A percentile compares a stretch with the other conserved stretches of the same genome.
Evolutionary conservation across 2,113 vertebrate genomes (phyloP).

Genomic region (Aegotheles bennettii): DNA sequence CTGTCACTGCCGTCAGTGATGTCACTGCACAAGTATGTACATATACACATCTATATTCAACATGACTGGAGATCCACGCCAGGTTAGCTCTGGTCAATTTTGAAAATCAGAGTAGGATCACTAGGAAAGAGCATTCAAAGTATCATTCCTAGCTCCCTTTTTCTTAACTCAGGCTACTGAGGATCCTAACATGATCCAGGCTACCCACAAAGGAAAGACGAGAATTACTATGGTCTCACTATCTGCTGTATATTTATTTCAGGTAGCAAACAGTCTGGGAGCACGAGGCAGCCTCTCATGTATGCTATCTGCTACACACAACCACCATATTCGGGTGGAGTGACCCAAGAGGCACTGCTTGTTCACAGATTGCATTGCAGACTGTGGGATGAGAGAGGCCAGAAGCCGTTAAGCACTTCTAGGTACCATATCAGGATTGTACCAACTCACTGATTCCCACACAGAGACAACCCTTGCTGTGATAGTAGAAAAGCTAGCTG

Average conservation of each 20-base stretch:
- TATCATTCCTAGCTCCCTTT: not conserved
- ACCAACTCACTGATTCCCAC: not conserved
- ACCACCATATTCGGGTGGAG: not conserved
- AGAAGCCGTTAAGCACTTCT: not conserved
- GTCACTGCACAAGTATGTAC: not conserved
- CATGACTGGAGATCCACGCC: not conserved
- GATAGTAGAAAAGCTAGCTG: not conserved
- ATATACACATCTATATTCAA: not conserved
- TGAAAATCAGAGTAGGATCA: not conserved
- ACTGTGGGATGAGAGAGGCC: not conserved
- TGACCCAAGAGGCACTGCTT: not conserved
- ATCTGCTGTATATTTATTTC: not conserved
- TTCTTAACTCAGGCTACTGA: not conserved
- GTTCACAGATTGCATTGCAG: not conserved
- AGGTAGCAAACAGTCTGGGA: not conserved
- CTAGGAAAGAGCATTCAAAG: not conserved
- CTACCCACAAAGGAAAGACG: not conserved
- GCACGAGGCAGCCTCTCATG: not conserved
- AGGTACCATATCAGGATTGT: not conserved
- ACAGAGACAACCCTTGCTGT: not conserved
- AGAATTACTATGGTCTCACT: not conserved
- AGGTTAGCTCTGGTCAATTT: not conserved
- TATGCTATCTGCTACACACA: not conserved
- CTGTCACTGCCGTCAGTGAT: not conserved
- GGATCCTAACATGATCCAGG: not conserved